Evolutionary conservation across 2,113 vertebrate genomes (phyloP).

Genomic region (Paratilapia polleni): DNA sequence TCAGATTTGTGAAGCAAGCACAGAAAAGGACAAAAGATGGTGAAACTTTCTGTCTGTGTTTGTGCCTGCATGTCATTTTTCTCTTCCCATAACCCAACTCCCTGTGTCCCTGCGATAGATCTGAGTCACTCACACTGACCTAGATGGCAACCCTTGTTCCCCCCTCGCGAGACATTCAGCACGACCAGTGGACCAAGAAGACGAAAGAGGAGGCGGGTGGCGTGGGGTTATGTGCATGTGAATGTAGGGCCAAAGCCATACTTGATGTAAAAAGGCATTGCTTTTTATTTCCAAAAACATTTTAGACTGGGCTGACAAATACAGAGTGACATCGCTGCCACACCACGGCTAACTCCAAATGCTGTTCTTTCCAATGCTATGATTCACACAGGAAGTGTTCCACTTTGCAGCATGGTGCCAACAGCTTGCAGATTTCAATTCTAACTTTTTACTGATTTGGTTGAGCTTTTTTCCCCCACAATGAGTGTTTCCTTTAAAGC

Average conservation of each 20-base stretch:
- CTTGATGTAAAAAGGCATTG: slow-evolving; percentile 69
- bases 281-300: slow-evolving; percentile 66
- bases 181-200: slow-evolving; percentile 51
- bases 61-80: slow-evolving; percentile 31
- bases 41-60: not conserved
- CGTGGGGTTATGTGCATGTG: not conserved
- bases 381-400: slow-evolving; percentile 42
- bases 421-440: slow-evolving; percentile 38
- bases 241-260: slow-evolving; percentile 38
- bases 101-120: slow-evolving; percentile 48
- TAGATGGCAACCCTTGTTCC: slow-evolving; percentile 57
- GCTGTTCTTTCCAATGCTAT: slow-evolving; percentile 34
- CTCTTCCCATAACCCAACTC: slow-evolving; percentile 48
- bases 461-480: not conserved
- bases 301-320: slow-evolving; percentile 59
- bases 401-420: slow-evolving; percentile 18
- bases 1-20: not conserved
- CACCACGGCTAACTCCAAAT: slow-evolving; percentile 21
- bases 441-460: slow-evolving; percentile 24
- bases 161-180: slow-evolving; percentile 35
- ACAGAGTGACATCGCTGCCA: slow-evolving; percentile 58
- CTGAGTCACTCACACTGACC: slow-evolving; percentile 71
- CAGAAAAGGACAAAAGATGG: not conserved
- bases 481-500: slow-evolving; percentile 14
- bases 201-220: slow-evolving; percentile 1